phyloP scores from a whole-genome alignment of 2,113 vertebrate genomes.

The Nycticorax nycticorax region DNA sequence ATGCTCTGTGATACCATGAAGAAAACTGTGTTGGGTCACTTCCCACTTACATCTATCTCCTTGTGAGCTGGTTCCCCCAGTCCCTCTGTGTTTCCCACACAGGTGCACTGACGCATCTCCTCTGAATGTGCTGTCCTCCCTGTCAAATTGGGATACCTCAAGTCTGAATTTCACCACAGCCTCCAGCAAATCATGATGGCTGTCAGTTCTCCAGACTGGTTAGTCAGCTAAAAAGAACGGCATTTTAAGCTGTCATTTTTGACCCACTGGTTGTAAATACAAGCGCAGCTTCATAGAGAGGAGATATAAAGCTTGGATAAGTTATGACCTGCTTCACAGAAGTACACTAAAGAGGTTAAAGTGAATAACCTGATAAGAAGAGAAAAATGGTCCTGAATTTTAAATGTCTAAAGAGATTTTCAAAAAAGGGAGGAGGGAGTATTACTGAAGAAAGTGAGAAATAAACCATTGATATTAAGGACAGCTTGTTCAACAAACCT shows the following conservation, averaged over 20 bases:
- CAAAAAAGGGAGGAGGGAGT: not conserved
- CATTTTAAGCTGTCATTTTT: not conserved
- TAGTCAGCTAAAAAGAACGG: not conserved
- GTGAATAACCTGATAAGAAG: not conserved
- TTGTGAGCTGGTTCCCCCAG: not conserved
- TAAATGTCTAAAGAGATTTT: not conserved
- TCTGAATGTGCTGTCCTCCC: not conserved
- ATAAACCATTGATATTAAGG: not conserved
- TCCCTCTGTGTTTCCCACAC: not conserved
- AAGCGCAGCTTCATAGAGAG: not conserved
- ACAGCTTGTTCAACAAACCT: not conserved
- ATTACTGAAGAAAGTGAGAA: not conserved
- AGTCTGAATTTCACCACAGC: not conserved
- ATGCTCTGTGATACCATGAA: not conserved
- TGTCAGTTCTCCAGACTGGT: not conserved
- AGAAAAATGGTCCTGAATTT: not conserved
- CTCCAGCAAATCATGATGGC: not conserved
- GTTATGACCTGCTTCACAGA: not conserved
- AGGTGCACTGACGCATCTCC: not conserved
- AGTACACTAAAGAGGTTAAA: not conserved
- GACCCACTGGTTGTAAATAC: not conserved
- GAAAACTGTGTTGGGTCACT: not conserved
- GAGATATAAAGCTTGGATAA: not conserved
- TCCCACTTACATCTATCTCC: accelerated
- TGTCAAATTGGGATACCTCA: not conserved